A percentile compares a stretch with the other conserved stretches of the same genome.
Evolutionary conservation across 2,797 vertebrate genomes (phyloP).

Genomic region (Zenarchopterus dispar): DNA sequence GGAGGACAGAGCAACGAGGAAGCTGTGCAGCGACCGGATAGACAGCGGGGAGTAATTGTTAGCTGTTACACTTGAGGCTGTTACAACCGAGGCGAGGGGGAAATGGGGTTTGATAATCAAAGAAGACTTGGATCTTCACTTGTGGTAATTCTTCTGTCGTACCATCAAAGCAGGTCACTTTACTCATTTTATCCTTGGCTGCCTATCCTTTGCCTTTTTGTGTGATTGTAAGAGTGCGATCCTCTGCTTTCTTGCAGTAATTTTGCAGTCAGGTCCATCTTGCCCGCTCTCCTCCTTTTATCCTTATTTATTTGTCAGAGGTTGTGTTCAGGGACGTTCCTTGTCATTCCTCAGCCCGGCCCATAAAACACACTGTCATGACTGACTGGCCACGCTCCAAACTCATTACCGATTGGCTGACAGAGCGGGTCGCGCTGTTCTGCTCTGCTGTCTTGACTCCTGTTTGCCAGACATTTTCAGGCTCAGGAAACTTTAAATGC

Average conservation of each 20-base stretch:
- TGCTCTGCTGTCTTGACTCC: constrained; percentile 76
- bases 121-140: constrained; percentile 57
- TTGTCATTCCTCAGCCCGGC: constrained; percentile 70
- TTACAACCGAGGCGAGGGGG: constrained; percentile 45
- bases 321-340: constrained; percentile 77
- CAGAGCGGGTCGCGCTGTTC: constrained; percentile 77
- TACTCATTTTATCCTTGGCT: constrained; percentile 38
- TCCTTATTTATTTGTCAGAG: constrained; percentile 82
- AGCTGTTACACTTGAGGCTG: constrained; percentile 59
- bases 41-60: constrained; percentile 60
- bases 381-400: constrained; percentile 78
- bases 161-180: constrained; percentile 39
- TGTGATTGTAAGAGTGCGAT: constrained; percentile 5
- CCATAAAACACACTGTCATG: constrained; percentile 83
- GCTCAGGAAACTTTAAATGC: constrained; percentile 79
- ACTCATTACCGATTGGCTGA: constrained; percentile 82
- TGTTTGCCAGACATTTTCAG: constrained; percentile 76
- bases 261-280: constrained; percentile 49
- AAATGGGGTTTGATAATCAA: constrained; percentile 61
- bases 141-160: constrained; percentile 57
- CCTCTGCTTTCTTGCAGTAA: constrained; percentile 47
- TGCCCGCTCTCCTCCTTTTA: constrained; percentile 64
- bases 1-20: constrained; percentile 28
- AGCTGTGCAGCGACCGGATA: constrained; percentile 25
- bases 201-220: constrained; percentile 50